Percentiles rank a stretch among this genome's conserved stretches.
Evolutionary conservation across 2,113 vertebrate species (phyloP).

Genomic region (Forbesichthys papilliferus): DNA sequence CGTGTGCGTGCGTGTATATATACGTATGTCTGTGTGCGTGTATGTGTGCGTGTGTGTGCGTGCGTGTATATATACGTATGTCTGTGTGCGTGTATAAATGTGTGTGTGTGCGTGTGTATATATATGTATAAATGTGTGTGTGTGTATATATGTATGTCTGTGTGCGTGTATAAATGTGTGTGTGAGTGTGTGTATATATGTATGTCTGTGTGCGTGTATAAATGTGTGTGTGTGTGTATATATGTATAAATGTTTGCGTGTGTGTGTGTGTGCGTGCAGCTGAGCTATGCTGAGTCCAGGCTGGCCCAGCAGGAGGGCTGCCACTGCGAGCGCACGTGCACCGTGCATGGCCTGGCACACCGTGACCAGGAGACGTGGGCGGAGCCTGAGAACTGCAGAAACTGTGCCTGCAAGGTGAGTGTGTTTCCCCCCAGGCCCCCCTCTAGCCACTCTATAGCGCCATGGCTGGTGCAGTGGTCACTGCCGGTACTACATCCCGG

Average conservation of each 20-base stretch:
- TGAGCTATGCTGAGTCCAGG: constrained; percentile 94
- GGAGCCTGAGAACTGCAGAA: constrained; percentile 92
- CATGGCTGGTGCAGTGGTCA: background rate
- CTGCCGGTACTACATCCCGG: too few species aligned
- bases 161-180: constrained; percentile 29
- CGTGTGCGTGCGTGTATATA: too few species aligned
- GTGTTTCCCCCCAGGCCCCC: background rate
- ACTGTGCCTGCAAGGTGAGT: constrained; percentile 90
- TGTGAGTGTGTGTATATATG: background rate
- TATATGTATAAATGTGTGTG: background rate
- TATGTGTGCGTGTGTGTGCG: too few species aligned
- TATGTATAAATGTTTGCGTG: background rate
- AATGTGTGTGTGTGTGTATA: background rate
- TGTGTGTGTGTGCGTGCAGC: constrained; percentile 69
- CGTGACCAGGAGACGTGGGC: constrained; percentile 92
- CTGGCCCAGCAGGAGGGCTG: constrained; percentile 94
- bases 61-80: background rate
- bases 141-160: too few species aligned
- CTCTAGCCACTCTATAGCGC: background rate
- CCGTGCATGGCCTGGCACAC: constrained; percentile 84
- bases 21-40: too few species aligned
- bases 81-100: background rate
- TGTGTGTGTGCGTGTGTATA: background rate
- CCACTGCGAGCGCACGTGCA: constrained; percentile 94
- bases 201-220: background rate